phyloP scores from a whole-genome alignment of 2,113 vertebrate genomes.

The Caretta caretta region DNA sequence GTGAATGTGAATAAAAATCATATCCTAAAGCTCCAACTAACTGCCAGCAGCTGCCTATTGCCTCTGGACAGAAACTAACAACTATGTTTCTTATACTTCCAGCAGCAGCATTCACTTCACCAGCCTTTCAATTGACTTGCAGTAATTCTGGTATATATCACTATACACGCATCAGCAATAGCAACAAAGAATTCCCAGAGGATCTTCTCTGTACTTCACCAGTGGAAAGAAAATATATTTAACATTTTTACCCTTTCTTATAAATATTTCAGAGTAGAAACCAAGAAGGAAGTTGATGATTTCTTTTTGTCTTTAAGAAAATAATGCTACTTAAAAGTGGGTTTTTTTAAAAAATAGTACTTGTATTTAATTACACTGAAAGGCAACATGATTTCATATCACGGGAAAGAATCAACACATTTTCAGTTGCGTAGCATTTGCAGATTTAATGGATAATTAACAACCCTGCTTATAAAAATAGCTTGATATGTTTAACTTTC shows the following conservation, averaged over 20 bases:
- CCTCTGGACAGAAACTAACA: background rate
- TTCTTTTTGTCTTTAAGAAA: background rate
- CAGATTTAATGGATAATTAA: conserved; percentile 4
- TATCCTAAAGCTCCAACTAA: background rate
- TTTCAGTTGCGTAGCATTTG: background rate
- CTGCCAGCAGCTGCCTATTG: conserved; percentile 12
- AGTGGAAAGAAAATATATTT: conserved; percentile 23
- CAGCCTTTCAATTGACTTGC: background rate
- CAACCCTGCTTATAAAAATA: background rate
- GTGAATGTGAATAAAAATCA: conserved; percentile 20
- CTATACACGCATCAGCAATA: background rate
- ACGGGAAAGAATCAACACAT: background rate
- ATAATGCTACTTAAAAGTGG: background rate
- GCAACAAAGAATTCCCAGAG: conserved; percentile 18
- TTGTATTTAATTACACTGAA: conserved; percentile 4
- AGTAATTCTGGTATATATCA: background rate
- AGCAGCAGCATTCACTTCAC: background rate
- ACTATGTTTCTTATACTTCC: conserved; percentile 10
- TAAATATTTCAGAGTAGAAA: conserved; percentile 43
- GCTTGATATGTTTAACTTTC: conserved; percentile 15
- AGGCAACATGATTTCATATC: background rate
- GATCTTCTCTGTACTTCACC: background rate
- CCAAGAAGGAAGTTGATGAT: background rate
- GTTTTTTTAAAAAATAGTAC: background rate
- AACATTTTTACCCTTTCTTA: background rate